Percentiles rank a stretch among this genome's conserved stretches.
These are phyloP conservation scores for Hirtodrosophila trivittata DNA, from an alignment of 2,888 invertebrate genomes.

Conservation along the genomic window DNA sequence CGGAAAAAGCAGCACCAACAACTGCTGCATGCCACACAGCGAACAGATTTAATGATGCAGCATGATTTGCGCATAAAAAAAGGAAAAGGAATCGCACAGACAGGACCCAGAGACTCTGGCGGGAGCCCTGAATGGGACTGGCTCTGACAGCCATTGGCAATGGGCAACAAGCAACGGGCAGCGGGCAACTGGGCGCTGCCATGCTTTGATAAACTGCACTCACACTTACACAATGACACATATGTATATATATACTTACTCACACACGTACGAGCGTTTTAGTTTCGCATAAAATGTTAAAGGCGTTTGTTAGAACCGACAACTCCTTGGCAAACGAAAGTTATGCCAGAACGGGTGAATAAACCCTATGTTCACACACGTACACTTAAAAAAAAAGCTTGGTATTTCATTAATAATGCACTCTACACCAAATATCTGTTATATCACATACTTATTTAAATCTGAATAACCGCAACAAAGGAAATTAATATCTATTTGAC, in stretches of 20 bases:
- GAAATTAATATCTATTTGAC: no score
- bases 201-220: slow-evolving; percentile 71
- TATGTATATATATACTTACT: slow-evolving; percentile 3
- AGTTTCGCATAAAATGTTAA: slow-evolving; percentile 62
- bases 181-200: slow-evolving; percentile 52
- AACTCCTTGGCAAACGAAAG: slow-evolving; percentile 45
- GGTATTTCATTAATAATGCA: not conserved
- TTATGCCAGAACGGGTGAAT: slow-evolving; percentile 56
- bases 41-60: slow-evolving; percentile 79
- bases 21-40: slow-evolving; percentile 47
- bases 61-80: slow-evolving; percentile 78
- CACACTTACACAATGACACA: slow-evolving; percentile 4
- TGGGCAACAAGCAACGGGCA: slow-evolving; percentile 9
- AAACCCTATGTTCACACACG: slow-evolving; percentile 45
- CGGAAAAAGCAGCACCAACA: slow-evolving; percentile 25
- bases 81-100: slow-evolving; percentile 43
- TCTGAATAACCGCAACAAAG: no score
- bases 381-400: slow-evolving; percentile 24
- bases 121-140: slow-evolving; percentile 24
- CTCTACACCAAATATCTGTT: not conserved
- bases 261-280: slow-evolving; percentile 26
- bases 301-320: slow-evolving; percentile 35
- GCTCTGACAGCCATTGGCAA: slow-evolving; percentile 55
- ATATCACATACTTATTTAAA: no score
- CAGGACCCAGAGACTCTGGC: slow-evolving; percentile 24